Evolutionary conservation across 2,113 vertebrate genomes (phyloP), one percentile per base, ranked within the genome.

Genomic region (Hyaena hyaena): DNA sequence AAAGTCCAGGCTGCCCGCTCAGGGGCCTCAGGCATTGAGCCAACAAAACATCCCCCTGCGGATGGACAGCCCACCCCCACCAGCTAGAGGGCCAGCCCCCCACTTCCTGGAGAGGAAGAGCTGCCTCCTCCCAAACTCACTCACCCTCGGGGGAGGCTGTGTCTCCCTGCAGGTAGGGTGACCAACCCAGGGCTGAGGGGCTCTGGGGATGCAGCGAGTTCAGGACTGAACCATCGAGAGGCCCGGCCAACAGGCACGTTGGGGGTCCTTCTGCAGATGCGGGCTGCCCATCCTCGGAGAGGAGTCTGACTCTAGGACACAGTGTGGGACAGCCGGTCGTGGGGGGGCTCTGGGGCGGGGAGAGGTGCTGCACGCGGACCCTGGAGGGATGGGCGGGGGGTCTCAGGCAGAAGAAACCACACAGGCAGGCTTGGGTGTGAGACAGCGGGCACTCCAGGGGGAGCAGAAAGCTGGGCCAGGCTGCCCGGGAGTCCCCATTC

Each of bases 371-470:
- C n/a, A 21, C 45, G 10, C 53, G 14, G 53, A 12, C 39, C n/a
- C 50, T n/a, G 17, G 1, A 33, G 35, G 31, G 39, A 63, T 0
- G 1, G 28, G 10, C 1, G 3, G 50, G 8, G 14, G 17, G 48
- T 35, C 28, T 69, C 66, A 63, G 80, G 50, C 17, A 31, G 39
- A 84, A 84, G 90, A 50, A 31, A 33, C 11, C 35, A 31, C 9
- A 10, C 35, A 66, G 53, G 68, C 45, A 61, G 43, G 26, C n/a
- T 33, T 7, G 21, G 11, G 21, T 0, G 7, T 66, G 26, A 90
- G 11, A n/a, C 4, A 65, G n/a, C 6, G 2, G 35, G 33, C 9
- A 7, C 8, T 4, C 65, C 10, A 6, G 1, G 33, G 21, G 33
- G 11, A 61, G 10, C 39, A 48, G n/a, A 69, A 19, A 66, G 35